These are phyloP conservation scores for Eupsittula cactorum DNA, from an alignment of 2,113 vertebrate species.

Conservation along the genomic window DNA sequence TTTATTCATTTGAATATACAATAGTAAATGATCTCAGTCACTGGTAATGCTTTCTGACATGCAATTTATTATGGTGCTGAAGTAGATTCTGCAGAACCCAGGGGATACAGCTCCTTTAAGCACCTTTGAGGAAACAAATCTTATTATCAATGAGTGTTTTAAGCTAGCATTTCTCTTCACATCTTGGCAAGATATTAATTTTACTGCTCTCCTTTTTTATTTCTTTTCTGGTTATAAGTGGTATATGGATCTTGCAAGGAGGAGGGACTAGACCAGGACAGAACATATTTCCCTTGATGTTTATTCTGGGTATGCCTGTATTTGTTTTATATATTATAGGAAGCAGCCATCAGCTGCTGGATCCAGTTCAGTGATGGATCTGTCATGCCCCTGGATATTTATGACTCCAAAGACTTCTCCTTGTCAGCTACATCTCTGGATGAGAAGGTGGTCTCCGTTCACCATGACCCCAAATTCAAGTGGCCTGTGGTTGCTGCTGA, in stretches of 20 bases:
- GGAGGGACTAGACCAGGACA: background rate
- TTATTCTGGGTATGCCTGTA: background rate
- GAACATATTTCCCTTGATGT: background rate
- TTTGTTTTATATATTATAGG: conserved; percentile 67
- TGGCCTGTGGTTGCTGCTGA: conserved; percentile 83
- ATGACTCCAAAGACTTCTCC: conserved; percentile 83
- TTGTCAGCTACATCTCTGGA: conserved; percentile 85
- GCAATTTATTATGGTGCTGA: conserved; percentile 51
- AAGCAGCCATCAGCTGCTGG: conserved; percentile 90
- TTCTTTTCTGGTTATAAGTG: background rate
- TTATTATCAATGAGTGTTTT: conserved; percentile 1
- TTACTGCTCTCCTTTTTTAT: background rate
- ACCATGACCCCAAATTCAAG: conserved; percentile 73
- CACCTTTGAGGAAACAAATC: conserved; percentile 47
- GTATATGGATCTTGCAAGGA: background rate
- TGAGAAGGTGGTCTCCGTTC: conserved; percentile 85
- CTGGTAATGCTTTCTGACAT: conserved; percentile 43
- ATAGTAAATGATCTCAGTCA: conserved; percentile 37
- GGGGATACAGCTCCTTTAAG: conserved; percentile 29
- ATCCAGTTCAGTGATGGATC: conserved; percentile 92
- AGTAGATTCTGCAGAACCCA: conserved; percentile 26
- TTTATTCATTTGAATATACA: conserved; percentile 31
- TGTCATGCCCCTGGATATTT: conserved; percentile 89
- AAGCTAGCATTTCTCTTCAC: background rate
- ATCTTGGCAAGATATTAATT: conserved; percentile 4